phyloP scores from a whole-genome alignment of 2,797 vertebrate genomes.

The Pangasius djambal region DNA sequence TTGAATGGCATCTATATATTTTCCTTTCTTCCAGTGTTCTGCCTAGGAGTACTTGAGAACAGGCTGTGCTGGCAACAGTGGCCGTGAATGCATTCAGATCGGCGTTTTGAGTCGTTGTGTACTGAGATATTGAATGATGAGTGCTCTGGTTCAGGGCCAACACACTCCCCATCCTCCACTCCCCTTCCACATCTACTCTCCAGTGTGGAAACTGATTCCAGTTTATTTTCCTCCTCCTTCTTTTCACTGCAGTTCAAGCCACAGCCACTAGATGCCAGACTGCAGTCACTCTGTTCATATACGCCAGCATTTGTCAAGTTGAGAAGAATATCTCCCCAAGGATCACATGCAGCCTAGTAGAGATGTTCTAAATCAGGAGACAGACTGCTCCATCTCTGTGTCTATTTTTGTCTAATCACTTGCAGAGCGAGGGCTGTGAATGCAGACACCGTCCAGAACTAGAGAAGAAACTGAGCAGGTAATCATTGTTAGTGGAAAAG shows the following conservation, averaged over 20 bases:
- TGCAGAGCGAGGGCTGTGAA: conserved; percentile 22
- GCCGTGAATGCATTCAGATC: conserved; percentile 9
- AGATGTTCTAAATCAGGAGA: conserved; percentile 35
- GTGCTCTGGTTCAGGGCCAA: conserved; percentile 16
- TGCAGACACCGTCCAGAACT: not conserved
- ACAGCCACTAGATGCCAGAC: conserved; percentile 50
- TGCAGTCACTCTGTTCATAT: not conserved
- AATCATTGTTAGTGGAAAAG: not conserved
- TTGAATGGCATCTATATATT: conserved; percentile 15
- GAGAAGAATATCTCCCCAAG: conserved; percentile 2
- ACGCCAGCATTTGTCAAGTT: not conserved
- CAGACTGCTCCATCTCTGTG: conserved; percentile 21
- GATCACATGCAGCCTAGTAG: conserved; percentile 5
- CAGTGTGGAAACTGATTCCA: not conserved
- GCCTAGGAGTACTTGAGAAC: not conserved
- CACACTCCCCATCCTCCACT: conserved; percentile 18
- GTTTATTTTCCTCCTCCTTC: not conserved
- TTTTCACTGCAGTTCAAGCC: not conserved
- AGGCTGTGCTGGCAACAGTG: conserved; percentile 11
- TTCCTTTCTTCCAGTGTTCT: not conserved
- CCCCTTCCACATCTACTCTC: not conserved
- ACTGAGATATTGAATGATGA: conserved; percentile 5
- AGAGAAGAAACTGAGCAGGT: not conserved
- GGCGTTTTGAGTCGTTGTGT: conserved; percentile 6
- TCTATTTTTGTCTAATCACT: conserved; percentile 39